Conservation (phyloP, 2,888 invertebrate genomes). For the Morpho achilles region DNA sequence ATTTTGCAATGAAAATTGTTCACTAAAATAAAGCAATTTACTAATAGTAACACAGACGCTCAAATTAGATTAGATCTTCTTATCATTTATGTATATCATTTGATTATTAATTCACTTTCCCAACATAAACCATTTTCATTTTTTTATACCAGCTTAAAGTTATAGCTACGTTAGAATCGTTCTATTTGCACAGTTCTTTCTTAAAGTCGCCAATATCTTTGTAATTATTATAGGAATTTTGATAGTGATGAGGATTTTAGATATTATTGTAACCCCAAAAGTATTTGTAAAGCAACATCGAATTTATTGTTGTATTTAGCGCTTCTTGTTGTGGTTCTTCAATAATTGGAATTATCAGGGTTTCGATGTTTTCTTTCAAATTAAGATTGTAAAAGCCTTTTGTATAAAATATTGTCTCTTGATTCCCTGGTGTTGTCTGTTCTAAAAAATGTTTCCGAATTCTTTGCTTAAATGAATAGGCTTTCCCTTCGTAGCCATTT, state of each 20-base stretch:
- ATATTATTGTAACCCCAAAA: conserved; percentile 42
- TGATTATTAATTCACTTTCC: too few relatives aligned
- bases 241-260: conserved; percentile 42
- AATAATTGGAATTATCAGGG: conserved; percentile 77
- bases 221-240: conserved; percentile 32
- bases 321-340: conserved; percentile 65
- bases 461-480: conserved; percentile 53
- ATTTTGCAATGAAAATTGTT: not conserved
- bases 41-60: conserved; percentile 56
- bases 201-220: too few relatives aligned
- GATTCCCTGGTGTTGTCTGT: conserved; percentile 45
- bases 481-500: conserved; percentile 56
- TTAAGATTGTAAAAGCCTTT: conserved; percentile 49
- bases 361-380: conserved; percentile 66
- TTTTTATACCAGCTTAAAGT: not conserved
- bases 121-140: not conserved
- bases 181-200: too few relatives aligned
- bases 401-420: conserved; percentile 37
- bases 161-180: too few relatives aligned
- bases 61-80: conserved; percentile 60
- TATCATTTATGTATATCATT: conserved; percentile 23
- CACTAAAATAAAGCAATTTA: conserved; percentile 58
- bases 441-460: conserved; percentile 40
- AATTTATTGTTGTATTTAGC: conserved; percentile 73
- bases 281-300: conserved; percentile 67